Evolutionary conservation across 2,888 invertebrate species (phyloP).

Genomic region (Pharmacophagus antenor): DNA sequence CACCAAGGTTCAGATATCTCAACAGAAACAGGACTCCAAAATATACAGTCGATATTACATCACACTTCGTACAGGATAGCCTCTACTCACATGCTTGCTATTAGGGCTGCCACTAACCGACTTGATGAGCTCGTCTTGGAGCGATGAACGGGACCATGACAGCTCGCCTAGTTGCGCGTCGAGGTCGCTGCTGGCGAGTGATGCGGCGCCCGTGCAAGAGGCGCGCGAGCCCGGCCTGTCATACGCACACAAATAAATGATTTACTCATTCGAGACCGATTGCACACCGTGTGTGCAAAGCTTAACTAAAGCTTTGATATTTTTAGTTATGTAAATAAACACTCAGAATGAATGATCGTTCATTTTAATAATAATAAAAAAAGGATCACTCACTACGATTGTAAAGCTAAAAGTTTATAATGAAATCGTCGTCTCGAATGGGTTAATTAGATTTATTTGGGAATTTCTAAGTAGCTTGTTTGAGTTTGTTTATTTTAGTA

Average conservation of each 20-base stretch:
- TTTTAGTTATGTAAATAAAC: too few relatives aligned
- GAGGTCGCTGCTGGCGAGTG: conserved; percentile 76
- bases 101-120: conserved; percentile 81
- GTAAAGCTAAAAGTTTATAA: too few relatives aligned
- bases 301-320: too few relatives aligned
- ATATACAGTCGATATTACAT: background rate
- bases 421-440: too few relatives aligned
- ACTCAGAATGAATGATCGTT: too few relatives aligned
- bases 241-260: background rate
- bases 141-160: conserved; percentile 83
- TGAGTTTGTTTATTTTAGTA: too few relatives aligned
- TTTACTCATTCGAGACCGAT: background rate
- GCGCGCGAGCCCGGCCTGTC: conserved; percentile 75
- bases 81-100: conserved; percentile 70
- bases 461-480: too few relatives aligned
- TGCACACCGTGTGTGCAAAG: too few relatives aligned
- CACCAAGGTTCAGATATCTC: conserved; percentile 1
- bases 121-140: conserved; percentile 85
- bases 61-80: conserved; percentile 26
- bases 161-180: conserved; percentile 76
- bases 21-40: conserved; percentile 4
- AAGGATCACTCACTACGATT: too few relatives aligned
- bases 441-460: too few relatives aligned
- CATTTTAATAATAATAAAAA: too few relatives aligned
- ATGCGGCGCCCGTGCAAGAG: conserved; percentile 82